These are phyloP conservation scores for Spea bombifrons DNA, from an alignment of 2,113 vertebrate species.

Conservation along the genomic window DNA sequence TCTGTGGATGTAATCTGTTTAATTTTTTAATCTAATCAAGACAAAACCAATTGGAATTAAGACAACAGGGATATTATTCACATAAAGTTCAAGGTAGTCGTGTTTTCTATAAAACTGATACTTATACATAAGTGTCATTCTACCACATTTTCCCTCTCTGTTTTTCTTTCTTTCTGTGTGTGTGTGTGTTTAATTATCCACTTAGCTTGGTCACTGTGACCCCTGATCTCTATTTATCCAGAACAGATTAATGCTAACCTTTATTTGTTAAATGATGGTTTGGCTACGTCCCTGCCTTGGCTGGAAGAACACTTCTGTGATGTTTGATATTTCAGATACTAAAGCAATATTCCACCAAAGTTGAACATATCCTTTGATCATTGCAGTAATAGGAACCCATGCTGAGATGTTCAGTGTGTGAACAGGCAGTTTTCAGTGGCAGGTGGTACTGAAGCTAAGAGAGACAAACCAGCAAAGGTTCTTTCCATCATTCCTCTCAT, in stretches of 20 bases:
- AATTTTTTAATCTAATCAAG: no score
- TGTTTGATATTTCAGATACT: not conserved
- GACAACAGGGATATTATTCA: no score
- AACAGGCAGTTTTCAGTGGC: slow-evolving; percentile 2
- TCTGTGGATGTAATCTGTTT: no score
- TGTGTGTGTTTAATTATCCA: no score
- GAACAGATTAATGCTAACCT: not conserved
- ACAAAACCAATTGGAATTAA: no score
- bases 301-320: not conserved
- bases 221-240: not conserved
- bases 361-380: not conserved
- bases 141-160: no score
- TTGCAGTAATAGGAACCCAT: not conserved
- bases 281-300: not conserved
- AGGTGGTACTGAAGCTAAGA: not conserved
- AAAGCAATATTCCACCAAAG: not conserved
- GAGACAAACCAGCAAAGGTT: not conserved
- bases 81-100: no score
- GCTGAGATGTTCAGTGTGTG: not conserved
- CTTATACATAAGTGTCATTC: no score
- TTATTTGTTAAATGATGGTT: not conserved
- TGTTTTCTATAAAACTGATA: no score
- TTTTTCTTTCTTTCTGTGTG: no score
- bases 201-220: not conserved
- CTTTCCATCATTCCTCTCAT: not conserved